These are phyloP conservation scores for Coelinius sp. DNA, from an alignment of 2,888 invertebrate genomes.

Conservation along the genomic window DNA sequence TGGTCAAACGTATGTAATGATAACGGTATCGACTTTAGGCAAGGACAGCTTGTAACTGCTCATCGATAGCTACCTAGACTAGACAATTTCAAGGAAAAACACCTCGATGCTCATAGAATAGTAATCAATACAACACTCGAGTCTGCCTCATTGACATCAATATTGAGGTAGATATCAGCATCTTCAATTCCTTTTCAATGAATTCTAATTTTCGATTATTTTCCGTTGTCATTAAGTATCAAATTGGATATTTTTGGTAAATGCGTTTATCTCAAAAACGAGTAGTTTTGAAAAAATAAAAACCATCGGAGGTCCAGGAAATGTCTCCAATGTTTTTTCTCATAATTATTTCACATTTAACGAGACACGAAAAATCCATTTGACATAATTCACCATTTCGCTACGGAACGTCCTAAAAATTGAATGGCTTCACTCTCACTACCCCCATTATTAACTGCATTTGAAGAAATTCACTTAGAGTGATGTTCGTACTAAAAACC, in stretches of 20 bases:
- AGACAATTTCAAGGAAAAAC: not conserved
- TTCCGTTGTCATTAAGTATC: not conserved
- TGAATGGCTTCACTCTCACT: not conserved
- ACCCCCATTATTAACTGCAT: slow-evolving; percentile 1
- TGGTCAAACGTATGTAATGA: not conserved
- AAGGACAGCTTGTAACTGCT: not conserved
- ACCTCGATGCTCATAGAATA: no score
- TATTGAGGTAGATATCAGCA: not conserved
- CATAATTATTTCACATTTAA: no score
- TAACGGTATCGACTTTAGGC: not conserved
- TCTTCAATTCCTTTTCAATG: not conserved
- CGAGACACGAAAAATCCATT: not conserved
- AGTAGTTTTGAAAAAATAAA: no score
- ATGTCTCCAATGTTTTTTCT: no score
- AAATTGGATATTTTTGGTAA: not conserved
- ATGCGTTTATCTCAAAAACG: no score
- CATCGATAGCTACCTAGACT: not conserved
- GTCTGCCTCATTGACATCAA: not conserved
- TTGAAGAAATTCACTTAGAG: not conserved
- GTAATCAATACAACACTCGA: not conserved
- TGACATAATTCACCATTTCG: not conserved
- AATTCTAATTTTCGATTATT: not conserved
- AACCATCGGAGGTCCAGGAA: no score
- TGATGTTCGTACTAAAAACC: not conserved
- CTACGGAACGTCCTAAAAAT: not conserved